These are phyloP conservation scores for Sciaenops ocellatus DNA, from an alignment of 2,797 vertebrate species.

Conservation along the genomic window DNA sequence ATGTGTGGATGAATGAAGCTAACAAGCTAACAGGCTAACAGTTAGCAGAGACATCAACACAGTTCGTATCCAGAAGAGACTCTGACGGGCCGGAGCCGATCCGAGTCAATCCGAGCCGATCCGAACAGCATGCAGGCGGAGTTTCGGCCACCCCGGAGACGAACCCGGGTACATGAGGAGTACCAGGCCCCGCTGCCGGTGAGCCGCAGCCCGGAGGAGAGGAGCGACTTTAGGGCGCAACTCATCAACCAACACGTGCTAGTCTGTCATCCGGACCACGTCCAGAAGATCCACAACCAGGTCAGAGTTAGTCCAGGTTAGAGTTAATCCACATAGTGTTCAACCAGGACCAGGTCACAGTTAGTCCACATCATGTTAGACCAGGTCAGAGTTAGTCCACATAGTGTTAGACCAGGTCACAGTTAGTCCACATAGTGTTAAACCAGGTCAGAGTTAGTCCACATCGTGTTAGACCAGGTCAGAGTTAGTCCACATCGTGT, in stretches of 20 bases:
- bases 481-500: no score
- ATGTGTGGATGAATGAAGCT: background rate
- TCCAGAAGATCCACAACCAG: conserved; percentile 88
- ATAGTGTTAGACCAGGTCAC: no score
- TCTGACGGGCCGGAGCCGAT: background rate
- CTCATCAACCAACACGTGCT: conserved; percentile 89
- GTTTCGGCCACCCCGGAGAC: conserved; percentile 90
- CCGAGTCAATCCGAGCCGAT: background rate
- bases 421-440: no score
- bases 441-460: no score
- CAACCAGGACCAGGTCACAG: background rate
- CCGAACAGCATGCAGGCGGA: conserved; percentile 83
- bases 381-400: no score
- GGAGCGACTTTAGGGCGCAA: conserved; percentile 85
- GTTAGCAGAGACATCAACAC: background rate
- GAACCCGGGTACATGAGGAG: conserved; percentile 86
- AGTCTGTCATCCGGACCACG: conserved; percentile 85
- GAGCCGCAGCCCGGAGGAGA: conserved; percentile 52
- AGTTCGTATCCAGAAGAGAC: no score
- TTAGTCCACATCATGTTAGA: background rate
- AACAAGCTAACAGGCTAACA: background rate
- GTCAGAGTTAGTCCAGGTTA: conserved; percentile 70
- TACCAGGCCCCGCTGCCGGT: conserved; percentile 90
- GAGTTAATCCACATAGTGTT: background rate
- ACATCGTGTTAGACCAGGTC: no score